Conservation (phyloP, 2,113 vertebrate species). For the Psittacara wagleri region DNA sequence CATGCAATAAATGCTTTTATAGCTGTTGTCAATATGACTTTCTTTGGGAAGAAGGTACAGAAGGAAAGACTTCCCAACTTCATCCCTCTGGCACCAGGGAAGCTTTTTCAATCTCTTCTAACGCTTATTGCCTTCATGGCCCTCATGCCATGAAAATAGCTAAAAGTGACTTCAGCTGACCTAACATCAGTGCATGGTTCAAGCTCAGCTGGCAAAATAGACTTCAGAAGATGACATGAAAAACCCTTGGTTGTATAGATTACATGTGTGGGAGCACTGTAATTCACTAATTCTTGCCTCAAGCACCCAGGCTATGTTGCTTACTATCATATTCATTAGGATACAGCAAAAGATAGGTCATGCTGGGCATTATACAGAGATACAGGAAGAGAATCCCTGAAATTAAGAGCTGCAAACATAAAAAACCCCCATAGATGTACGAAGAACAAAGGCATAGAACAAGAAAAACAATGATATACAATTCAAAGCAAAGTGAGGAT, state of each 20-base stretch:
- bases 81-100: neutral
- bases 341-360: neutral
- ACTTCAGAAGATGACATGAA: neutral
- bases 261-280: neutral
- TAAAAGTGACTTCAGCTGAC: neutral
- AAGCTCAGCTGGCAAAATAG: neutral
- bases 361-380: too few relatives aligned
- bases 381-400: neutral
- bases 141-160: neutral
- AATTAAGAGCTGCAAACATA: neutral
- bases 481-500: neutral
- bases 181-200: neutral
- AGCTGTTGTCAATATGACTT: neutral
- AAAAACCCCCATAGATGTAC: neutral
- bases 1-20: neutral
- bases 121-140: neutral
- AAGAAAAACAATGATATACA: rapidly evolving
- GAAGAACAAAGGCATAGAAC: neutral
- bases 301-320: neutral
- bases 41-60: neutral
- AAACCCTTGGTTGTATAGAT: neutral
- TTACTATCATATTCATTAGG: neutral
- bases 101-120: neutral
- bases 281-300: neutral
- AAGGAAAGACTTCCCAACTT: neutral